Conservation (phyloP, 1,140 invertebrate species). For the Semibalanus balanoides region DNA sequence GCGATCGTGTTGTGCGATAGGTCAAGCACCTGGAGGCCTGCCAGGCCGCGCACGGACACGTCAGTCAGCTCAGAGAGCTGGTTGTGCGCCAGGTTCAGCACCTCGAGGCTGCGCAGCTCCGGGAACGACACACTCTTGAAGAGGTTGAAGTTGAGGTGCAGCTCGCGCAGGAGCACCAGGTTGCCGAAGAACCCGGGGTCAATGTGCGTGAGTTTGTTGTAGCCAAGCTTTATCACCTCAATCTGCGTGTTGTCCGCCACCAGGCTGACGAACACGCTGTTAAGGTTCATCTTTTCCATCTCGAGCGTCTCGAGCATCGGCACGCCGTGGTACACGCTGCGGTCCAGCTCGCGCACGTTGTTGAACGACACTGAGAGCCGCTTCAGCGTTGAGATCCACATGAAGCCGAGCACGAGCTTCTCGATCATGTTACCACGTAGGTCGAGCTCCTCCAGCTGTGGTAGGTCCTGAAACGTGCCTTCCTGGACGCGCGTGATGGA, state of each 20-base stretch:
- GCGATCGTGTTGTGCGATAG: slow-evolving; percentile 53
- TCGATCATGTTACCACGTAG: slow-evolving; percentile 54
- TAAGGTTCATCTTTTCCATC: slow-evolving; percentile 35
- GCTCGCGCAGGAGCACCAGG: slow-evolving; percentile 19
- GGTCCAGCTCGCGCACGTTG: slow-evolving; percentile 44
- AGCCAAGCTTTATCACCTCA: slow-evolving; percentile 14
- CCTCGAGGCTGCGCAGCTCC: slow-evolving; percentile 24
- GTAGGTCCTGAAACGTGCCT: slow-evolving; percentile 46
- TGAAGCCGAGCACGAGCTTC: slow-evolving; percentile 50
- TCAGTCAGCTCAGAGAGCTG: slow-evolving; percentile 33
- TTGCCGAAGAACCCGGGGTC: slow-evolving; percentile 18
- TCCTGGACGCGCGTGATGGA: slow-evolving; percentile 44
- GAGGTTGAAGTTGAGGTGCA: slow-evolving; percentile 29
- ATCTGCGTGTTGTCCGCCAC: slow-evolving; percentile 14
- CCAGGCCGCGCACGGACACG: slow-evolving; percentile 40
- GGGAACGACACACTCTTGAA: slow-evolving; percentile 51
- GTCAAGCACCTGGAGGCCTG: slow-evolving; percentile 54
- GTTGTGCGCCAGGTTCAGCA: slow-evolving; percentile 26
- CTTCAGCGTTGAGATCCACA: slow-evolving; percentile 36
- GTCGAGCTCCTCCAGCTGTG: slow-evolving; percentile 51
- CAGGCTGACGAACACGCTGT: slow-evolving; percentile 1
- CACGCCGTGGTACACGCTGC: slow-evolving; percentile 51
- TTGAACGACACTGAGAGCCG: slow-evolving; percentile 52
- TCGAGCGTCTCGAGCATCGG: slow-evolving; percentile 53
- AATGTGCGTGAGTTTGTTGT: slow-evolving; percentile 18